Evolutionary conservation across 2,113 vertebrate genomes (phyloP), one percentile per base, ranked within the genome.

Genomic region (Scolopax mira): DNA sequence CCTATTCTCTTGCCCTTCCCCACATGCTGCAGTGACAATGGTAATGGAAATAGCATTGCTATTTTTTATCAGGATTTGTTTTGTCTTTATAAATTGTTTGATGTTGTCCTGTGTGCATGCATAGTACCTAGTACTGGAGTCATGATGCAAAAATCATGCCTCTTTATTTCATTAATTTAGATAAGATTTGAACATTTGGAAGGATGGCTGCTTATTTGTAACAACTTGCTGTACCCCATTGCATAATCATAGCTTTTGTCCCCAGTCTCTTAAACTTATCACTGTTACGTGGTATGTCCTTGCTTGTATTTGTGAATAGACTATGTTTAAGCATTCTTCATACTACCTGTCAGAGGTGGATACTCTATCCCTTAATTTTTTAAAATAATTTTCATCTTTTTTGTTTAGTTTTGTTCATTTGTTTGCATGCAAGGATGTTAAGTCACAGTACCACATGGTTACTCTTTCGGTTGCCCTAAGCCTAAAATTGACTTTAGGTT

Each of bases 1-100:
- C 41, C 39, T 12, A 0, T 60, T 33, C n/a, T 57, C 15, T 61
- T 39, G 7, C 4, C 11, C 18, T 28, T 54, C 16, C 21, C 61
- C 22, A 0, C 3, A 4, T 25, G 28, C 48, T 49, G 0, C 2
- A 6, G 18, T 42, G 30, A 18, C 33, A 85, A 31, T 1, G 10
- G 22, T 19, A 31, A 2, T 49, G 35, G 42, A 44, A 60, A n/a
- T 46, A 35, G 23, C 5, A 4, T 7, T 42, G 8, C 17, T 57
- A 0, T 35, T 79, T 41, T 23, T 35, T 30, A 24, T 10, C 33
- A 35, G 5, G 15, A 18, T 25, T 9, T 31, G 7, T 7, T 94
- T 84, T 52, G 15, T 19, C 30, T 83, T 44, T 48, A 60, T 35
- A 22, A 41, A 2, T 52, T 39, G 31, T n/a, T 8, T 77, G 10